Base-by-base conservation (phyloP, 2,113 vertebrate species). In the Tiliqua scincoides region DNA sequence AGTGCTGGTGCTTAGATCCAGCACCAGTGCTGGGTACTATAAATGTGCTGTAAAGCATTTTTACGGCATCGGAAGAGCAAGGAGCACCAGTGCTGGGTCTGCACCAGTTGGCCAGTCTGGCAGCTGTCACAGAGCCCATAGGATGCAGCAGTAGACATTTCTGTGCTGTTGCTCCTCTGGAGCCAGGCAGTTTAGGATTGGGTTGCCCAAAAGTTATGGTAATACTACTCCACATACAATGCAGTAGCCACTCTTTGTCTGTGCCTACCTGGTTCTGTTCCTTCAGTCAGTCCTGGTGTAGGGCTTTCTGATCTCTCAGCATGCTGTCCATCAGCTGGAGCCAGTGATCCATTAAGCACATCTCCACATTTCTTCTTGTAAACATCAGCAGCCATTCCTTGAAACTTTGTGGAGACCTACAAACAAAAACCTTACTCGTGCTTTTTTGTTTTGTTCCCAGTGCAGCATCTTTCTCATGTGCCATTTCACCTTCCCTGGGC, bases 231-330 rank as follows among this genome's bases (percentile, higher is more conserved):
- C 6, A 82, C 43, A 18, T 40, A 52, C 30, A 15, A 18, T 0
- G 0, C 2, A 35, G n/a, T 43, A 54, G 0, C 3, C 23, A 15
- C 37, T 90, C 85, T 37, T 73, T 72, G 30, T 79, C 14, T 14
- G 27, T 20, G 20, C 94, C 71, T 96, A 99, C 99, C 99, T 95
- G 99, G 99, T 92, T 99, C 99, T 0, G 97, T 98, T 75, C 98
- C 99, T 90, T 99, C 98, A 2, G 98, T 97, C 94, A 99, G 95
- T 40, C 98, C 98, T 0, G 98, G 98, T 0, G 97, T 98, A 75
- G 99, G 99, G 93, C 99, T 99, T 75, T 99, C 98, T 0, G 98
- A 97, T 85, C 98, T 96, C 35, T 98, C 97, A 0, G 70, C 1
- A 21, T 95, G 97, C 71, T 97, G 96, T 80, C 90, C 96, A 78